phyloP scores from a whole-genome alignment of 2,113 vertebrate species.

The Mustela nigripes region DNA sequence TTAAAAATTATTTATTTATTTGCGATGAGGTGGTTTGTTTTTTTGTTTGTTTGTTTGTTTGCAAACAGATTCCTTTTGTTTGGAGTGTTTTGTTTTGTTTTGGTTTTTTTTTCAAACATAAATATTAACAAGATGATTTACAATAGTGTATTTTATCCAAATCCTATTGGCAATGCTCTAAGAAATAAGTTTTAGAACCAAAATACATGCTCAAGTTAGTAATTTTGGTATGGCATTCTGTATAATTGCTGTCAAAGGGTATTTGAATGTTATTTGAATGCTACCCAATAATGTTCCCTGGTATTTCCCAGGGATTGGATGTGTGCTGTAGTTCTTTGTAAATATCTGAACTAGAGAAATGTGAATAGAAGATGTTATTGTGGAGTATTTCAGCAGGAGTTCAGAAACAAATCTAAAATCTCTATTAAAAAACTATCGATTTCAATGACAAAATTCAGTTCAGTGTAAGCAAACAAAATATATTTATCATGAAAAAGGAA shows the following conservation, averaged over 20 bases:
- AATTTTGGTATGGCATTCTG: neutral
- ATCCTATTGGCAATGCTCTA: neutral
- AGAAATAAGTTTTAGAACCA: neutral
- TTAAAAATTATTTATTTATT: neutral
- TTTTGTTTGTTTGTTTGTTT: neutral
- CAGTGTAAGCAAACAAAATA: neutral
- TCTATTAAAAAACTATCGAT: neutral
- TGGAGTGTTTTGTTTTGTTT: neutral
- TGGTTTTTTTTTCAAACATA: neutral
- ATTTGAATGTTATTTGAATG: neutral
- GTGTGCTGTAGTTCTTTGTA: neutral
- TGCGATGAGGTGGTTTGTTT: neutral
- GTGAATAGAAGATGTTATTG: neutral
- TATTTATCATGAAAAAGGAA: neutral
- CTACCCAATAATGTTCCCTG: neutral
- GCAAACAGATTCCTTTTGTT: neutral
- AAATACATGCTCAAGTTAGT: neutral
- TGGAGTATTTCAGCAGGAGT: neutral
- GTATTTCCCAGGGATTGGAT: neutral
- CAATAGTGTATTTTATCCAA: neutral
- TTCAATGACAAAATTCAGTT: constrained; percentile 30
- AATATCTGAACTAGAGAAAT: neutral
- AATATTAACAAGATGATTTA: constrained; percentile 18
- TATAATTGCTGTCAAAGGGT: neutral
- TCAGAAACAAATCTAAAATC: constrained; percentile 20